Evolutionary conservation across 2,113 vertebrate species (phyloP), one percentile per base, ranked within the genome.

Genomic region (Indicator maculatus): DNA sequence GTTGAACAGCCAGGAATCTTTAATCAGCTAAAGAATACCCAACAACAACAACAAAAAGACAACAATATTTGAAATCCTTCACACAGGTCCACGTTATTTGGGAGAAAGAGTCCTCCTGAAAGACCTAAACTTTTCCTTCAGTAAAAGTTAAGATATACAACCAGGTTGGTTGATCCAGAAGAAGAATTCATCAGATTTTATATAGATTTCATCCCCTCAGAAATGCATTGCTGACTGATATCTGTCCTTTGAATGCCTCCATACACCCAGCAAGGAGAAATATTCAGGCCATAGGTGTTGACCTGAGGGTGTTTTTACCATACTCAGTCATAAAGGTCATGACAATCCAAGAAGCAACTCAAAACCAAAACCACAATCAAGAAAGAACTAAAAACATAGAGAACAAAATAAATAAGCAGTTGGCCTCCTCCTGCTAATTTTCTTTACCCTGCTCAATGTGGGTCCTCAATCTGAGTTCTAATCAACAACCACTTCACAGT

Each of bases 401-500:
- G 27, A 83, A 74, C 93, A 88, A 41, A 45, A 12, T 11, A 63
- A 85, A 8, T 2, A 47, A 26, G 70, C 75, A 94, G 94, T 95
- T 89, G 67, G 95, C 89, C 64, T 75, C 38, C 55, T 10, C 39
- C 50, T 47, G 65, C 50, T 69, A 55, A 88, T 95, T 92, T 88
- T 90, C 86, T 95, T 96, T 95, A 91, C 53, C 44, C 82, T 75
- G 79, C 75, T 96, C 78, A 58, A 80, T 53, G 33, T 65, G 63
- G 16, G 91, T 84, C 59, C 78, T 92, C 86, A 84, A 86, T 95
- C 74, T 72, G 70, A 91, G 82, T 65, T 82, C 93, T 90, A 94
- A 97, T 96, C 94, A 96, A 95, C 93, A 95, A 78, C 61, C 92
- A 90, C 96, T 96, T 96, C 95, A 92, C 89, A 83, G 95, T 95